These are phyloP conservation scores for Tragelaphus scriptus DNA, from an alignment of 2,113 vertebrate species.

Conservation along the genomic window DNA sequence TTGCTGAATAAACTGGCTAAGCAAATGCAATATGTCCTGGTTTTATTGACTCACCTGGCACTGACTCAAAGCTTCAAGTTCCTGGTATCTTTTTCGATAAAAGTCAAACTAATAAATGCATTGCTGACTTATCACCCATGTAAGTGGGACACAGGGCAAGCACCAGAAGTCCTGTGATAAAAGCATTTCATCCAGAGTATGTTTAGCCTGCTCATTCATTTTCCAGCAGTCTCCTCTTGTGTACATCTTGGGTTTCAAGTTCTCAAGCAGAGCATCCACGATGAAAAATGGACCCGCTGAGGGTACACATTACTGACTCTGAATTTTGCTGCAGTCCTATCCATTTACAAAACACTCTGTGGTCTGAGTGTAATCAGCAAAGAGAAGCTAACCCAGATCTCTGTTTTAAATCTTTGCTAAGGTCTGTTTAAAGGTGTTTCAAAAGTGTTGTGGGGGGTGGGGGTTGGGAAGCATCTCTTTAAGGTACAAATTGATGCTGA, in stretches of 20 bases:
- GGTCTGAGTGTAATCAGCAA: background rate
- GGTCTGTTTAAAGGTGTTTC: background rate
- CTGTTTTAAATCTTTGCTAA: background rate
- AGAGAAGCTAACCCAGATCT: background rate
- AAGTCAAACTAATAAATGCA: slow-evolving; percentile 69
- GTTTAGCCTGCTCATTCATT: background rate
- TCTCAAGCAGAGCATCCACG: background rate
- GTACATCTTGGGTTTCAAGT: background rate
- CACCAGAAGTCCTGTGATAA: background rate
- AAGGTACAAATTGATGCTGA: background rate
- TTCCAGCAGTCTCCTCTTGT: background rate
- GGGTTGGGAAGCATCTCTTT: background rate
- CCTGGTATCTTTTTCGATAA: slow-evolving; percentile 73
- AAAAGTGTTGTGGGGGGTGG: background rate
- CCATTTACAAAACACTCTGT: background rate
- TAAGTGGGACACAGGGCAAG: background rate
- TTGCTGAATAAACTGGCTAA: background rate
- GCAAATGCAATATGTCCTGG: background rate
- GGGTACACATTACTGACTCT: background rate
- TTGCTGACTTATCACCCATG: background rate
- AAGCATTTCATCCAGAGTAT: background rate
- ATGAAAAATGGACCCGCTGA: background rate
- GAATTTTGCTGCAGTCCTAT: background rate
- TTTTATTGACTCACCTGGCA: slow-evolving; percentile 70
- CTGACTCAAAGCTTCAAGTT: slow-evolving; percentile 51